phyloP scores from a whole-genome alignment of 2,113 vertebrate genomes.

The Etheostoma cragini region DNA sequence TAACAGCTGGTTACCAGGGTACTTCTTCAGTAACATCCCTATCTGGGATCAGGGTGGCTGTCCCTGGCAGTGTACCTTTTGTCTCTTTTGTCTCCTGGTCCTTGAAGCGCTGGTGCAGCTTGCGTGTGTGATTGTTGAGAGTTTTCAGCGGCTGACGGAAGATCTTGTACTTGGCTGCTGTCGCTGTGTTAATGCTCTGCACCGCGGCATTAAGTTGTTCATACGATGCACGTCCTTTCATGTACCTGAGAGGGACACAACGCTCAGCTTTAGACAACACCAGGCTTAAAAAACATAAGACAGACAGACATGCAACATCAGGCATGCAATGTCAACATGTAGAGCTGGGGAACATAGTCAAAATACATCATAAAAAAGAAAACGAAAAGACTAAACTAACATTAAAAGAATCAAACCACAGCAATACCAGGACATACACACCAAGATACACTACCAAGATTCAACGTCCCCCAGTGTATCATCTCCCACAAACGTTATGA shows the following conservation, averaged over 20 bases:
- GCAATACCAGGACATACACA: too few relatives aligned
- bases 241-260: conserved; percentile 81
- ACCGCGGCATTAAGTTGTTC: conserved; percentile 88
- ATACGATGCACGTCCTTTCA: conserved; percentile 89
- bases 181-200: conserved; percentile 86
- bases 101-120: conserved; percentile 87
- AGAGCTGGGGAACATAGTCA: too few relatives aligned
- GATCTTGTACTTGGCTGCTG: conserved; percentile 90
- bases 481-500: too few relatives aligned
- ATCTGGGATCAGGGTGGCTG: too few relatives aligned
- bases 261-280: background rate
- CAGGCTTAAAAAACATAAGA: background rate
- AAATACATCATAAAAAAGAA: too few relatives aligned
- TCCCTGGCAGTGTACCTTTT: conserved; percentile 82
- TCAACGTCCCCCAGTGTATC: too few relatives aligned
- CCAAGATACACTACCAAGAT: too few relatives aligned
- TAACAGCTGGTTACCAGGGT: too few relatives aligned
- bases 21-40: too few relatives aligned
- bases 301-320: background rate
- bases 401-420: too few relatives aligned
- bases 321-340: background rate
- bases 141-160: conserved; percentile 82
- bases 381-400: too few relatives aligned
- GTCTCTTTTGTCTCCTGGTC: conserved; percentile 90
- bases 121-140: conserved; percentile 78